Evolutionary conservation across 2,888 invertebrate species (phyloP), one percentile per base, ranked within the genome.

Genomic region (Malthinus flaveolus): DNA sequence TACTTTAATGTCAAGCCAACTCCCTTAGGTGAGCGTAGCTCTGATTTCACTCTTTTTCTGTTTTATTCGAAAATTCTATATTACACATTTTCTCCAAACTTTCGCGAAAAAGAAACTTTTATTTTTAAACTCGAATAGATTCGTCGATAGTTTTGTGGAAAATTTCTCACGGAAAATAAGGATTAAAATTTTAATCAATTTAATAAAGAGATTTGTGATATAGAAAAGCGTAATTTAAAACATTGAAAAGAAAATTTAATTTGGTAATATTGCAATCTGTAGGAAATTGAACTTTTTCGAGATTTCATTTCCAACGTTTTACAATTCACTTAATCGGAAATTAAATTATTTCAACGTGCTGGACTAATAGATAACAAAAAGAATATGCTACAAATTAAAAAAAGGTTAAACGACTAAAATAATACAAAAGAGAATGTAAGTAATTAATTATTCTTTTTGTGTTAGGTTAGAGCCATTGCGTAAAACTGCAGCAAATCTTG

Each of bases 1-100:
- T 56, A 62, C 55, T 53, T 54, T 59, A 59, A 59, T 59, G 59
- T 59, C 49, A 54, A 59, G 48, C 58, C 59, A 54, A 50, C 54
- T 51, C 61, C 51, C 63, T 37, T 47, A 56, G 55, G 50, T 56
- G 54, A 53, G 36, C 54, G 45, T 45, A 35, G 47, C 36, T 50
- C 53, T 59, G 59, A 59, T 59, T 54, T 51, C 49, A 23, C 35
- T 47, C 35, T 49, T 44, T 55, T 49, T 49, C 37, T 10, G 44
- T 35, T 32, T 23, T 12, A 33, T 35, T 12, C 36, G 23, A 37
- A 42, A 42, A 42, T 42, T 23, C 23, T 42, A 42, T 42, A 15
- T 15, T 23, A n/a, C n/a, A n/a, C n/a, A n/a, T n/a, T 15, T 42
- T 42, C 13, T 10, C 23, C 23, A 2, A 23, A 23, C 23, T 23